Percentiles rank a stretch among this genome's conserved stretches.
These are phyloP conservation scores for Acomys russatus DNA, from an alignment of 2,797 vertebrate species.

Conservation along the genomic window DNA sequence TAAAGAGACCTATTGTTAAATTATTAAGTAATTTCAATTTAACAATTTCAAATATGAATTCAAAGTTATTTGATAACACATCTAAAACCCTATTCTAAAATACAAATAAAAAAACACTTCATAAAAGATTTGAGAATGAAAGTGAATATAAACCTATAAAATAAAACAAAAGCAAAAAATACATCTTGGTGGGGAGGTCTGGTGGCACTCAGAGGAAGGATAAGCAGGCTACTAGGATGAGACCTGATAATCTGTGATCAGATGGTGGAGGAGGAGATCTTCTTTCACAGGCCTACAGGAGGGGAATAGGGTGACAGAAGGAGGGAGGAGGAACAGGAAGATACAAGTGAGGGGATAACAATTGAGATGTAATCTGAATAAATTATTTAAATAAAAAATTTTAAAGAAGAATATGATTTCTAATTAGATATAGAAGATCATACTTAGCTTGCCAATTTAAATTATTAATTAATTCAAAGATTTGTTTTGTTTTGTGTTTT, in stretches of 20 bases:
- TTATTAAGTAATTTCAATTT: not conserved
- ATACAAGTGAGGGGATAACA: too few species aligned
- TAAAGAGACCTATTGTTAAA: not conserved
- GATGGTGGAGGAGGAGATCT: too few species aligned
- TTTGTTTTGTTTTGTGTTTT: too few species aligned
- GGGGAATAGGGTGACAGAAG: too few species aligned
- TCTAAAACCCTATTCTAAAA: not conserved
- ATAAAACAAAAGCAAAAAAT: not conserved
- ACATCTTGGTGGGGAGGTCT: too few species aligned
- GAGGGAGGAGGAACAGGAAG: too few species aligned
- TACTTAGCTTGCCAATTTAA: not conserved
- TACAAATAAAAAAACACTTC: not conserved
- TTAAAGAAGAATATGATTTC: not conserved
- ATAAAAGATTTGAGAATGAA: slow-evolving; percentile 21
- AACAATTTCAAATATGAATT: not conserved
- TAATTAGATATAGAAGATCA: not conserved
- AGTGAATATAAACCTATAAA: not conserved
- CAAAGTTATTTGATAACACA: not conserved
- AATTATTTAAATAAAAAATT: too few species aligned
- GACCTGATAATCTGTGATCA: too few species aligned
- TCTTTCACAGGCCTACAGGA: too few species aligned
- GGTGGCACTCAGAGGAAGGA: too few species aligned
- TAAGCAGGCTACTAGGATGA: too few species aligned
- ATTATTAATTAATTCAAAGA: not conserved
- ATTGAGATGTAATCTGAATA: too few species aligned